Evolutionary conservation across 2,113 vertebrate genomes (phyloP), one percentile per base, ranked within the genome.

Genomic region (Antennarius striatus): DNA sequence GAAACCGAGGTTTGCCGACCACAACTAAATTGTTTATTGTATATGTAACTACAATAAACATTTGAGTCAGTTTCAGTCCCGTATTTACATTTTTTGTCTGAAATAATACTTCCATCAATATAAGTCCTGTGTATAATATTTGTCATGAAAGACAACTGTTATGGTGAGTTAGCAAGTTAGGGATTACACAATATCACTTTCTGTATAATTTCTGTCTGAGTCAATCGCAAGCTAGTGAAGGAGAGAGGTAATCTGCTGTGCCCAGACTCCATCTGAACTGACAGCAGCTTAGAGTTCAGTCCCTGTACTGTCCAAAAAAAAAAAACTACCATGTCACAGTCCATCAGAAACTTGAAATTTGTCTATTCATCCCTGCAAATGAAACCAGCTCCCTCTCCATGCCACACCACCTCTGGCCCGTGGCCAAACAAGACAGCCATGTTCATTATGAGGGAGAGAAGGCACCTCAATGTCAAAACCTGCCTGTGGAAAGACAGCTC

Each of bases 261-360:
- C 75, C 75, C 83, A 79, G 80, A 79, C 72, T 83, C 84, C 88
- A 91, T 91, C 88, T 91, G 88, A 82, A 83, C 79, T 50, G 73
- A 77, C 73, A 79, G 79, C 78, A n/a, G 86, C 89, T 91, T 89
- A 89, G 58, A 85, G 56, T 85, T 87, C 77, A 72, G 69, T 65
- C 57, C 66, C 56, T 49, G 50, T 39, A 17, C 61, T 61, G 81
- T 61, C 80, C 71, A 73, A 62, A 80, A 82, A 56, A 57, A 86
- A 82, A 88, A 90, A 56, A 75, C 85, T 77, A 76, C 81, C 60
- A 64, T 74, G 86, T 91, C 90, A 89, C 80, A 89, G 88, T 90
- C 85, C 86, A 85, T 86, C 81, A 89, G 75, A 87, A 80, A 83
- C 64, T 79, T 86, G 74, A 92, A 91, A 93, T 92, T 80, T 87